Base-by-base conservation (phyloP, 2,797 vertebrate genomes). In the Champsocephalus esox region DNA sequence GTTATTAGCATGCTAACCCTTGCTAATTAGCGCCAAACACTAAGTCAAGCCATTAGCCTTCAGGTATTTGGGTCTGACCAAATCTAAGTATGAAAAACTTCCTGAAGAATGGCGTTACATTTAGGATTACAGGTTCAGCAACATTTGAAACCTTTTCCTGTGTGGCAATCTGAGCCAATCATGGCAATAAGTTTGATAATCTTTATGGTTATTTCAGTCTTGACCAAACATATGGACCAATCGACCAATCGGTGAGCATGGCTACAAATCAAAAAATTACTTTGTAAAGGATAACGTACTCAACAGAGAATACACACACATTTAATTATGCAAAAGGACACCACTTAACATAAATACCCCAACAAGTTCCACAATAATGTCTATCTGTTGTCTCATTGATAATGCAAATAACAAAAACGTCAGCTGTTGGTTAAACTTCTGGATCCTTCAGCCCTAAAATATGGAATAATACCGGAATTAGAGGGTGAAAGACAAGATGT, bases 351-450 rank as follows among this genome's bases (percentile, higher is more conserved):
- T 17, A 5, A 70, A 0, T 7, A 57, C 11, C 13, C 8, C 3
- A 10, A 55, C 21, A 41, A 49, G 28, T 28, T 0, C 19, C 32
- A 24, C 45, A 73, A 50, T 9, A 57, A 52, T 32, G 19, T 17
- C 46, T 11, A 63, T 24, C 41, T 45, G 38, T 10, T 72, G 19
- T 52, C 73, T 60, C 54, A 12, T 9, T 1, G 12, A 50, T 66
- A 66, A 61, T 3, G 12, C 68, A 73, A 66, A 50, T 34, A 63
- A 69, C 54, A 63, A 72, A 72, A 55, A 12, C 61, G 41, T 17
- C 70, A 83, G 52, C 60, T 12, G 12, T 58, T 63, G 60, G 16
- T 59, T 57, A 59, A 55, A 62, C 63, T 74, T 28, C 50, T 46
- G 34, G 14, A 38, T 38, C 34, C 34, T 77, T 84, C 14, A 45